Evolutionary conservation across 2,113 vertebrate genomes (phyloP), one percentile per base, ranked within the genome.

Genomic region (Aegithalos caudatus): DNA sequence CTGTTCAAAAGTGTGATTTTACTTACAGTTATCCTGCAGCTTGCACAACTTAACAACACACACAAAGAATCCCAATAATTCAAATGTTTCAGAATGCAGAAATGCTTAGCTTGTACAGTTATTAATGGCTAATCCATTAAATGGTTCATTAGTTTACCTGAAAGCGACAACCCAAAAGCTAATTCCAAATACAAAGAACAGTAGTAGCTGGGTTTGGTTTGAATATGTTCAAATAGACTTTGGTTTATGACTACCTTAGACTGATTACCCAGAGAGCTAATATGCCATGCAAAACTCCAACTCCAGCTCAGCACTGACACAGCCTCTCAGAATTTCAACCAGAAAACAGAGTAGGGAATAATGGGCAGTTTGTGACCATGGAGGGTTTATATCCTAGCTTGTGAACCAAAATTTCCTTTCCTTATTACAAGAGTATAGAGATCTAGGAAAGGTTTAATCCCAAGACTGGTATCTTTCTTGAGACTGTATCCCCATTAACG

Each of bases 171-270:
- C 12, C 5, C 28, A 58, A 92, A 92, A 95, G 31, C 72, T 90
- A 85, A 95, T 89, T 95, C 25, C 66, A 94, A 94, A 90, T 77
- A 87, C 70, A 78, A 94, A 86, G 86, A 67, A 93, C 27, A 80
- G 57, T 45, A 45, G 25, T 70, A 6, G 7, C 20, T 94, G 33
- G 18, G 61, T 79, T 81, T 60, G 37, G 19, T n/a, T 88, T 24
- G 5, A 93, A 70, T 53, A 29, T 33, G 12, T 93, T 94, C 81
- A 76, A 79, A 72, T 6, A 77, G 38, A 44, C n/a, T 70, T 25
- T 86, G 56, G 89, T 51, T 60, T 62, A 62, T 16, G 31, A 33
- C 44, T 44, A 15, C 7, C 15, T 65, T 65, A 82, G 58, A 31
- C 33, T 74, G 51, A 60, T n/a, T 60, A 80, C 24, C 25, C 12